Evolutionary conservation across 2,113 vertebrate genomes (phyloP), one percentile per base, ranked within the genome.

Genomic region (Grammomys surdaster): DNA sequence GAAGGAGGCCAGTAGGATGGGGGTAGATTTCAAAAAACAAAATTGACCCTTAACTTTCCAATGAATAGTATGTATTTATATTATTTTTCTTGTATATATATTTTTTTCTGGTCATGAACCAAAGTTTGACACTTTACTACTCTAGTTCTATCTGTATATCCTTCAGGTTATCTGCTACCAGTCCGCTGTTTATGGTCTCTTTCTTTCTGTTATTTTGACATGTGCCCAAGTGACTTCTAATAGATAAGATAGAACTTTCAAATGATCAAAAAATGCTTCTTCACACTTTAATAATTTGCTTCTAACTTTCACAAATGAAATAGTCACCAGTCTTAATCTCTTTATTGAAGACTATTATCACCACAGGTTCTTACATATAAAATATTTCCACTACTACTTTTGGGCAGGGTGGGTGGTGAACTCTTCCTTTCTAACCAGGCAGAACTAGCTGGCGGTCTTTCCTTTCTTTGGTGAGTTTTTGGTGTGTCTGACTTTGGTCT

Each of bases 371-470:
- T 95, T 80, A 65, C 3, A 56, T 69, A 9, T 24, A 85, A 54
- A 70, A 90, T 80, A 46, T 88, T 93, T 92, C 17, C 17, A 51
- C 9, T 48, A 12, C 88, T 90, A 51, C 46, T 22, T 76, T 11
- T 73, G 2, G 36, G 26, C 20, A 4, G 9, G 43, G 31, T 51
- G 31, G 16, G 10, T 12, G 31, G 63, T 14, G 43, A 69, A 26
- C 33, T 96, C 87, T 95, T 84, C 36, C 91, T 94, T 91, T 69
- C 33, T 91, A 95, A 46, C 36, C 65, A 96, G 80, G 94, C 96
- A 97, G 96, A 96, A 76, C 95, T 95, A 36, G 13, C 16, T 81
- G 14, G 26, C 0, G 1, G 58, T 63, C 93, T 1, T 96, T 96
- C 94, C 73, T 76, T 76, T 85, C 36, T 69, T 69, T 80, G 48